phyloP scores from a whole-genome alignment of 23 tunicate genomes.

The Ascidia mentula region DNA sequence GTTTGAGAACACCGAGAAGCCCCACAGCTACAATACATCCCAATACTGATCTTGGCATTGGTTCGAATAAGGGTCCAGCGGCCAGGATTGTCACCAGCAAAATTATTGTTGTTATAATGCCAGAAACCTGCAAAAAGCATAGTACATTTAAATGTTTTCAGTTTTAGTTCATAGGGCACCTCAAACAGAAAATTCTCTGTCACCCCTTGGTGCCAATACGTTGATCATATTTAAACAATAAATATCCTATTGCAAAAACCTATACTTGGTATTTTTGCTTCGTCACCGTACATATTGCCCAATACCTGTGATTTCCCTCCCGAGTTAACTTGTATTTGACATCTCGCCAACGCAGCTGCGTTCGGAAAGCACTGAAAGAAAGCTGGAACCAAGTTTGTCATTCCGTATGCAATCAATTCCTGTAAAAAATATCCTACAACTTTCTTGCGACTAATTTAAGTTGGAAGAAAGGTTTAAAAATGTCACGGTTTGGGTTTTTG shows the following conservation, averaged over 20 bases:
- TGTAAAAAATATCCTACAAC: no score
- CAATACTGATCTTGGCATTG: slow-evolving; percentile 76
- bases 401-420: slow-evolving; percentile 88
- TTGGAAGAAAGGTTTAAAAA: no score
- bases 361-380: slow-evolving; percentile 78
- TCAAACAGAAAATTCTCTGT: no score
- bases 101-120: slow-evolving; percentile 49
- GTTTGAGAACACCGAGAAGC: slow-evolving; percentile 70
- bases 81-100: slow-evolving; percentile 61
- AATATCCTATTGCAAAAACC: no score
- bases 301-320: slow-evolving; percentile 82
- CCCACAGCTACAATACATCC: slow-evolving; percentile 84
- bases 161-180: no score
- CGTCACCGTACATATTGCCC: no score
- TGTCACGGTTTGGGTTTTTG: no score
- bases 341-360: slow-evolving; percentile 91
- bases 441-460: no score
- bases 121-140: slow-evolving; percentile 60
- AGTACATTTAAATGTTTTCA: no score
- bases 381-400: slow-evolving; percentile 69
- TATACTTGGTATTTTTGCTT: no score
- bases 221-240: no score
- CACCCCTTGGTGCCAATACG: no score
- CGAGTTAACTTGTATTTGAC: slow-evolving; percentile 77
- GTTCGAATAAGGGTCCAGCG: slow-evolving; percentile 74